A percentile compares a stretch with the other conserved stretches of the same genome.
Evolutionary conservation across 1,140 invertebrate genomes (phyloP).

Genomic region (Polypedilum vanderplanki): DNA sequence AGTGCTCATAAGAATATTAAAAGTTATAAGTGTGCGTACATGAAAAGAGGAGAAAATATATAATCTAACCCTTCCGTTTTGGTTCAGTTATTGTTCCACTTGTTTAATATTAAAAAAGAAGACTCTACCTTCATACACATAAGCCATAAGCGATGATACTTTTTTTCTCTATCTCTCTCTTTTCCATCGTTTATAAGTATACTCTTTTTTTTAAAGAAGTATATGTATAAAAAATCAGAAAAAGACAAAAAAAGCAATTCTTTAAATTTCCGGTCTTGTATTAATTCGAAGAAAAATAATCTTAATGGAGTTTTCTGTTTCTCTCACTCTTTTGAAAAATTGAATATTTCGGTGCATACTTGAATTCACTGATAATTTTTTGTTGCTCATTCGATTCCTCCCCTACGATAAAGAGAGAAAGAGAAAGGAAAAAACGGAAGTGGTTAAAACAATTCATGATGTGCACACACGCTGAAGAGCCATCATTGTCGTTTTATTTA

Average conservation of each 20-base stretch:
- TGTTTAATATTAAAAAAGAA: slow-evolving; percentile 25
- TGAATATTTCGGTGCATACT: slow-evolving; percentile 5
- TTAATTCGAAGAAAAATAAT: slow-evolving; percentile 28
- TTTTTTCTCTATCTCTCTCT: neutral
- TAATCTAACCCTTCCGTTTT: slow-evolving; percentile 28
- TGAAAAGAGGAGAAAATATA: slow-evolving; percentile 5
- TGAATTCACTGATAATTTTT: slow-evolving; percentile 1
- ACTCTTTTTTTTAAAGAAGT: slow-evolving; percentile 23
- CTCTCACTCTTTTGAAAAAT: neutral
- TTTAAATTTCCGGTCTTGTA: slow-evolving; percentile 29
- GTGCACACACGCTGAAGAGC: too few relatives aligned
- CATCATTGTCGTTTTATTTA: too few relatives aligned
- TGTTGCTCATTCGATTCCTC: neutral
- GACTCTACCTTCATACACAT: slow-evolving; percentile 14
- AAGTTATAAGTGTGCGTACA: slow-evolving; percentile 19
- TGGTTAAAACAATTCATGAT: neutral
- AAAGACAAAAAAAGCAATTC: slow-evolving; percentile 28
- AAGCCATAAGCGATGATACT: slow-evolving; percentile 14
- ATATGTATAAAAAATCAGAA: slow-evolving; percentile 8
- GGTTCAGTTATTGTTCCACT: slow-evolving; percentile 28
- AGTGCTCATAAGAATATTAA: neutral
- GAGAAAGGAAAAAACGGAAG: slow-evolving; percentile 4
- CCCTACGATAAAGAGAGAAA: neutral
- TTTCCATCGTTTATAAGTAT: slow-evolving; percentile 26
- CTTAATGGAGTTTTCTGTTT: slow-evolving; percentile 23